Evolutionary conservation across 1,140 invertebrate genomes (phyloP).

Genomic region (Drosophila arizonae): DNA sequence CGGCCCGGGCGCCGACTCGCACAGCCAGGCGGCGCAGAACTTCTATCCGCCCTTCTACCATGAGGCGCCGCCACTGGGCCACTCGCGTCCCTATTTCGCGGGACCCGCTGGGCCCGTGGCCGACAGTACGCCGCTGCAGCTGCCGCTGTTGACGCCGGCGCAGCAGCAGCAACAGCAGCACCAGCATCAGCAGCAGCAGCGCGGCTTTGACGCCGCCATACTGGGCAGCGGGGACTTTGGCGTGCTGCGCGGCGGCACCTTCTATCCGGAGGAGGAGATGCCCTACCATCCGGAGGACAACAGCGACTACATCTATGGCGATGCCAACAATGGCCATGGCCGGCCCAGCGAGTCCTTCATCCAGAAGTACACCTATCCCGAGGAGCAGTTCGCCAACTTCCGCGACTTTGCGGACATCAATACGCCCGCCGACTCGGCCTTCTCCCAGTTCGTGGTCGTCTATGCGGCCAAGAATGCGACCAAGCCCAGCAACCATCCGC

Average conservation of each 20-base stretch:
- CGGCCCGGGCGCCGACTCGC: constrained; percentile 52
- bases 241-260: constrained; percentile 93
- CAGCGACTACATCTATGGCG: constrained; percentile 84
- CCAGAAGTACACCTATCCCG: constrained; percentile 85
- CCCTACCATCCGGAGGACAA: constrained; percentile 84
- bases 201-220: constrained; percentile 83
- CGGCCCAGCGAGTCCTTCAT: constrained; percentile 83
- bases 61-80: constrained; percentile 78
- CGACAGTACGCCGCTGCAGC: constrained; percentile 46
- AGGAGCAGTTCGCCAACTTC: constrained; percentile 93
- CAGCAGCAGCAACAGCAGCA: constrained; percentile 38
- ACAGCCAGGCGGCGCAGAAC: constrained; percentile 78
- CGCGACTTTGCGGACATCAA: constrained; percentile 94
- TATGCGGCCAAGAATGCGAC: constrained; percentile 89
- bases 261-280: constrained; percentile 85
- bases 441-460: constrained; percentile 91
- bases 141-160: constrained; percentile 42
- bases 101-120: constrained; percentile 35
- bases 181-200: constrained; percentile 43
- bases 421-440: constrained; percentile 90
- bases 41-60: constrained; percentile 81
- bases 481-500: constrained; percentile 82
- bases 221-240: constrained; percentile 95
- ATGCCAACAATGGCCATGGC: constrained; percentile 86
- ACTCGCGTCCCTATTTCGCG: constrained; percentile 77